Percentiles rank a stretch among this genome's conserved stretches.
These are phyloP conservation scores for Aldrovandia affinis DNA, from an alignment of 2,797 vertebrate species.

Conservation along the genomic window DNA sequence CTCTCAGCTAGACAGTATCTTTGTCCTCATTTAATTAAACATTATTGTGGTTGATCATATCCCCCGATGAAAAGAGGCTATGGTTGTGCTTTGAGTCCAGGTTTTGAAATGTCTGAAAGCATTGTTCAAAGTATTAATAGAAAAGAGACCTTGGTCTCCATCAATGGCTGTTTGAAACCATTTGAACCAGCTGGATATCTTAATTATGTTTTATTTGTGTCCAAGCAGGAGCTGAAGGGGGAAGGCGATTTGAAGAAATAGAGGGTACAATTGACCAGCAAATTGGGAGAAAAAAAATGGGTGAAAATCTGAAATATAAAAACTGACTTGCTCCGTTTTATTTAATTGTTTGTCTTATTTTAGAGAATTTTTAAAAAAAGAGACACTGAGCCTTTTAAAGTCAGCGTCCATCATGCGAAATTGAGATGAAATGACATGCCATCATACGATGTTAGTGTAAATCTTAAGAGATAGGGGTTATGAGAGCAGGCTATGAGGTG, in stretches of 20 bases:
- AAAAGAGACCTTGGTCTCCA: not conserved
- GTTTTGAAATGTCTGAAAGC: slow-evolving; percentile 35
- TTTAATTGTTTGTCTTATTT: slow-evolving; percentile 62
- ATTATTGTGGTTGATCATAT: slow-evolving; percentile 68
- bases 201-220: not conserved
- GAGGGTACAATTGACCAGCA: no score
- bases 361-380: slow-evolving; percentile 71
- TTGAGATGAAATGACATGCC: slow-evolving; percentile 70
- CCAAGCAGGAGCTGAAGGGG: not conserved
- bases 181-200: slow-evolving; percentile 4
- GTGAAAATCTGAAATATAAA: no score
- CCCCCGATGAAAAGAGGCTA: slow-evolving; percentile 58
- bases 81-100: slow-evolving; percentile 60
- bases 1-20: slow-evolving; percentile 61
- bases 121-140: not conserved
- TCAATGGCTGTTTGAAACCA: not conserved
- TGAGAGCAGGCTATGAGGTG: not conserved
- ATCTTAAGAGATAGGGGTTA: slow-evolving; percentile 67
- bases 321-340: slow-evolving; percentile 71
- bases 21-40: slow-evolving; percentile 65
- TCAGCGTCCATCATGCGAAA: slow-evolving; percentile 75
- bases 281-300: no score
- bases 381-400: slow-evolving; percentile 68
- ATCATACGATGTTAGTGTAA: slow-evolving; percentile 70
- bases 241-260: no score